These are phyloP conservation scores for Peromyscus polionotus DNA, from an alignment of 2,113 vertebrate genomes.

Conservation along the genomic window DNA sequence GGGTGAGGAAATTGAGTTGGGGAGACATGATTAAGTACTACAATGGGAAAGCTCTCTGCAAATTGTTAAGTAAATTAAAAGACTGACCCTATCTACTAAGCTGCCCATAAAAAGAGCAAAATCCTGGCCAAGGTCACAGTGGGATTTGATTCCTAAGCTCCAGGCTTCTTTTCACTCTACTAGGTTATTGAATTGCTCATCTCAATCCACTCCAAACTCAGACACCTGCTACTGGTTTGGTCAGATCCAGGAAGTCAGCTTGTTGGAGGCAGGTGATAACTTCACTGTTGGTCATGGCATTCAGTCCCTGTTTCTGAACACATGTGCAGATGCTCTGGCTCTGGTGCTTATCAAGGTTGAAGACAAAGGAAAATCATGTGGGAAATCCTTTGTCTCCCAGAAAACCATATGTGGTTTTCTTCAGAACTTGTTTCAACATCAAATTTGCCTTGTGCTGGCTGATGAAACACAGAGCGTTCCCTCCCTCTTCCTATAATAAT, in stretches of 20 bases:
- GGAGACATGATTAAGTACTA: slow-evolving; percentile 1
- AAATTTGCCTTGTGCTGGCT: neutral
- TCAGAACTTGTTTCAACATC: slow-evolving; percentile 5
- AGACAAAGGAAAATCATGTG: neutral
- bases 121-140: slow-evolving; percentile 41
- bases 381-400: neutral
- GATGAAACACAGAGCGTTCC: slow-evolving; percentile 27
- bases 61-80: slow-evolving; percentile 66
- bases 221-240: neutral
- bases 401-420: slow-evolving; percentile 10
- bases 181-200: slow-evolving; percentile 39
- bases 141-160: slow-evolving; percentile 54
- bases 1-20: slow-evolving; percentile 42
- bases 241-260: neutral
- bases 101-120: slow-evolving; percentile 60
- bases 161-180: neutral
- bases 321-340: neutral
- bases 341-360: neutral
- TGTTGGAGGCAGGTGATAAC: neutral
- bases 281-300: neutral
- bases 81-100: slow-evolving; percentile 51
- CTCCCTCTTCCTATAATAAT: neutral
- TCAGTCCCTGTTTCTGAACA: neutral
- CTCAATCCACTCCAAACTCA: slow-evolving; percentile 22
- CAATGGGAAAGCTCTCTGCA: slow-evolving; percentile 40